Evolutionary conservation across 2,113 vertebrate species (phyloP).

Genomic region (Muntiacus muntjak): DNA sequence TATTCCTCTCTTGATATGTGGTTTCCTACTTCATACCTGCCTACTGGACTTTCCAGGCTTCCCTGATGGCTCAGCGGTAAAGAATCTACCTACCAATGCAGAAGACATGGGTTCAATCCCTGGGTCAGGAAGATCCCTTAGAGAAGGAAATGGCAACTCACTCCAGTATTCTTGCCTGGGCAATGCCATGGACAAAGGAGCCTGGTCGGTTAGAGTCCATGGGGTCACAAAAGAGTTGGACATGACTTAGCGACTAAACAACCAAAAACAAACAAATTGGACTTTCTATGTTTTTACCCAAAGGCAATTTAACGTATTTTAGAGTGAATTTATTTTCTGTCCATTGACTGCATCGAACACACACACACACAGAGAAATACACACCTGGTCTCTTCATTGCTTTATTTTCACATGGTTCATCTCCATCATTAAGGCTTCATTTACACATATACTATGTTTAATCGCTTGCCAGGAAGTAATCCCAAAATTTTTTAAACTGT

Average conservation of each 20-base stretch:
- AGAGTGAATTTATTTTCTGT: slow-evolving; percentile 1
- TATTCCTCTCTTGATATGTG: neutral
- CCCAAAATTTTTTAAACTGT: slow-evolving; percentile 19
- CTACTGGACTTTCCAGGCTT: neutral
- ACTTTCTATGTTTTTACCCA: neutral
- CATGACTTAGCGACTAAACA: neutral
- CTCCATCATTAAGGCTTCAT: neutral
- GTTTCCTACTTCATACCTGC: slow-evolving; percentile 2
- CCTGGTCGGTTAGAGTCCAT: neutral
- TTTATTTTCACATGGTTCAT: slow-evolving; percentile 35
- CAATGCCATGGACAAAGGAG: neutral
- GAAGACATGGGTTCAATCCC: neutral
- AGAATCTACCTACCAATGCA: neutral
- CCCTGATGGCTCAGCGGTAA: neutral
- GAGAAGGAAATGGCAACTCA: neutral
- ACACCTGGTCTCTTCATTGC: neutral
- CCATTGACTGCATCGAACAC: neutral
- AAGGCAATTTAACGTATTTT: slow-evolving; percentile 21
- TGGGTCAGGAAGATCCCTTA: neutral
- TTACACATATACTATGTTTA: neutral
- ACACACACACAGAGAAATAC: neutral
- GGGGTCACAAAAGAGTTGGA: neutral
- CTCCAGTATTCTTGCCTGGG: neutral
- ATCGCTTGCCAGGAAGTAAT: neutral
- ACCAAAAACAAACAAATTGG: neutral